phyloP scores from a whole-genome alignment of 2,113 vertebrate genomes.

The Catharus minimus region DNA sequence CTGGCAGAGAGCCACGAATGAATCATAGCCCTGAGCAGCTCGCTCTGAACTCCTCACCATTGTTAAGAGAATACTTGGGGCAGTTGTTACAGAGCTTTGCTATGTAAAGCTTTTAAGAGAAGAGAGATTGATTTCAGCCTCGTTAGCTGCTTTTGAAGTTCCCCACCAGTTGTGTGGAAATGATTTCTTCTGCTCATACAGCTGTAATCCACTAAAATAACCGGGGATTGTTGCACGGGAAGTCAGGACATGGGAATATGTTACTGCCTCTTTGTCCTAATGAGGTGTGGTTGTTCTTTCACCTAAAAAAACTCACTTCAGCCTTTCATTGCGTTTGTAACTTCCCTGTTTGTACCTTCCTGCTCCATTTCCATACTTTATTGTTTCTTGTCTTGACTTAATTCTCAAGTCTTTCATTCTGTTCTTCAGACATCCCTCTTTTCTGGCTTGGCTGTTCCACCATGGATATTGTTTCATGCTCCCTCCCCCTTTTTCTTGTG shows the following conservation, averaged over 20 bases:
- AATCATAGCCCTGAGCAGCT: constrained; percentile 50
- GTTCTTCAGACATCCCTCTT: background rate
- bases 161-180: constrained; percentile 25
- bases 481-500: background rate
- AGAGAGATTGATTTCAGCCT: constrained; percentile 50
- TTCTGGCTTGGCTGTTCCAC: background rate
- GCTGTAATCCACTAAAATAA: constrained; percentile 7
- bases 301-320: background rate
- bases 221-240: background rate
- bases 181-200: background rate
- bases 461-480: background rate
- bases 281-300: constrained; percentile 6
- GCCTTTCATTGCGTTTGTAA: constrained; percentile 1
- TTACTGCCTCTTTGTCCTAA: background rate
- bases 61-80: constrained; percentile 25
- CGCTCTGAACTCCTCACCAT: constrained; percentile 2
- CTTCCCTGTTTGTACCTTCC: constrained; percentile 18
- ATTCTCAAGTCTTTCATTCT: background rate
- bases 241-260: background rate
- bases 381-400: background rate
- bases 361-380: background rate
- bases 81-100: constrained; percentile 1
- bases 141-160: constrained; percentile 48
- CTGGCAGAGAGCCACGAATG: constrained; percentile 57
- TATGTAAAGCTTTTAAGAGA: constrained; percentile 36